phyloP scores from a whole-genome alignment of 2,113 vertebrate species.

The Pseudonaja textilis region DNA sequence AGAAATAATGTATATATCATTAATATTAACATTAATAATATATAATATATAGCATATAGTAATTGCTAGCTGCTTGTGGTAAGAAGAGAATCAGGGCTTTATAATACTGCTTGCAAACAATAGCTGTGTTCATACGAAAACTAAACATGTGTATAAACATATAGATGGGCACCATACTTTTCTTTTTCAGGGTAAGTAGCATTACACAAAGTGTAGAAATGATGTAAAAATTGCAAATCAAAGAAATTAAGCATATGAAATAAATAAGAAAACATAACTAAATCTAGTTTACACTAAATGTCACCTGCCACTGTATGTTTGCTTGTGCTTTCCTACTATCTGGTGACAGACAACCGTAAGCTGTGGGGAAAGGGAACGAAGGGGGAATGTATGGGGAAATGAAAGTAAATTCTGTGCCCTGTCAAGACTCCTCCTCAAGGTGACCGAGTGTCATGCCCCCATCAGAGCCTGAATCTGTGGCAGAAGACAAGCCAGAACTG shows the following conservation, averaged over 20 bases:
- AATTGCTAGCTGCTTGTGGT: neutral
- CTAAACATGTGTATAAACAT: neutral
- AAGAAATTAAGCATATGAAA: neutral
- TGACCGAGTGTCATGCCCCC: neutral
- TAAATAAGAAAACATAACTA: neutral
- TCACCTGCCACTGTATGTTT: neutral
- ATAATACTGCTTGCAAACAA: neutral
- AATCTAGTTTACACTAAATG: neutral
- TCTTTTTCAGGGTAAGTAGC: neutral
- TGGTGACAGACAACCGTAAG: neutral
- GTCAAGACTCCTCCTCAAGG: neutral
- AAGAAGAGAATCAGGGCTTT: neutral
- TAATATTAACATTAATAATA: neutral
- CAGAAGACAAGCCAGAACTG: too few relatives aligned
- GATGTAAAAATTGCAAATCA: neutral
- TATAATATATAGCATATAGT: neutral
- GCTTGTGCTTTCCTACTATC: neutral
- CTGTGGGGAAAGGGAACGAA: neutral
- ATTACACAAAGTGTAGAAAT: neutral
- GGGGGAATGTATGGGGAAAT: neutral
- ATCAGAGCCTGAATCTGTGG: too few relatives aligned
- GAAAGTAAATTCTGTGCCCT: neutral
- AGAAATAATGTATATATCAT: constrained; percentile 21
- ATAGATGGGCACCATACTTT: neutral
- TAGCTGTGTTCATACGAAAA: neutral